Evolutionary conservation across 1,140 invertebrate genomes (phyloP).

Genomic region (Leptinotarsa defecta): DNA sequence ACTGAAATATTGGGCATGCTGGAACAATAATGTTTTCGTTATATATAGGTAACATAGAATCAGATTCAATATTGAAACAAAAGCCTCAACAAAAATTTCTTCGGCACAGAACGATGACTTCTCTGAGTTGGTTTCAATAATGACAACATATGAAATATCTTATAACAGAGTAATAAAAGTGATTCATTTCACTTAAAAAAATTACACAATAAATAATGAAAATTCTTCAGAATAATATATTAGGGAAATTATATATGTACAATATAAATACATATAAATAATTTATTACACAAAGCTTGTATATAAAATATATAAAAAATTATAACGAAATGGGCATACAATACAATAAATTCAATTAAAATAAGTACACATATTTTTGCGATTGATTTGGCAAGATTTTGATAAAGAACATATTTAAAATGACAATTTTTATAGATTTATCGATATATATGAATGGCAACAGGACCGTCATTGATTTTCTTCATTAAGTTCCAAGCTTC

Average conservation of each 20-base stretch:
- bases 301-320: conserved; percentile 34
- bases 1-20: no score
- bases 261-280: conserved; percentile 31
- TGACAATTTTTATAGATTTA: conserved; percentile 30
- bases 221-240: conserved; percentile 14
- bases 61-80: no score
- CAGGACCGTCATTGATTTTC: conserved; percentile 80
- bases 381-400: conserved; percentile 24
- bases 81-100: no score
- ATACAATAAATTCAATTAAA: conserved; percentile 15
- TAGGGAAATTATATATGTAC: conserved; percentile 26
- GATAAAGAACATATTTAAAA: not conserved
- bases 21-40: no score
- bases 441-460: conserved; percentile 57
- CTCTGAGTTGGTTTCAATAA: no score
- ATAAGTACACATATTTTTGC: conserved; percentile 13
- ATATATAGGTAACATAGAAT: no score
- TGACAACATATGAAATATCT: no score
- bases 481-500: conserved; percentile 94
- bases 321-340: conserved; percentile 21
- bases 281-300: conserved; percentile 29
- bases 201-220: no score
- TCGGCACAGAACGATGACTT: no score
- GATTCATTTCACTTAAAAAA: not conserved
- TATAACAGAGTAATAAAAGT: not conserved